phyloP scores from a whole-genome alignment of 1,140 invertebrate species.

The Calycopis cecrops region DNA sequence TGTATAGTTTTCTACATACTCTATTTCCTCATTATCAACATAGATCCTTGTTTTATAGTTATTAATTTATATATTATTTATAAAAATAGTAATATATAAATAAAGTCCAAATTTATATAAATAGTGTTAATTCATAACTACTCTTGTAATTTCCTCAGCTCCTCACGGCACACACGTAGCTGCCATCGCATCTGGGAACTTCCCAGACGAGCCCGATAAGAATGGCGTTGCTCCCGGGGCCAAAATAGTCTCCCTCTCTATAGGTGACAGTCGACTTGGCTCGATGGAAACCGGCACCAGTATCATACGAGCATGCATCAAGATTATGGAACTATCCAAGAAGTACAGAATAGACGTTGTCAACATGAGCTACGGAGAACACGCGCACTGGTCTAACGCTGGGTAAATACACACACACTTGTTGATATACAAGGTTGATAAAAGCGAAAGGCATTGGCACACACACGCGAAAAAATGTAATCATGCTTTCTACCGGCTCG shows the following conservation, averaged over 20 bases:
- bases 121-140: neutral
- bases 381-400: conserved; percentile 91
- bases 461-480: no score
- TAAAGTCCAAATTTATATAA: no score
- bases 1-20: no score
- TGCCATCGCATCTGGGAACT: conserved; percentile 94
- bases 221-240: conserved; percentile 98
- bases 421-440: no score
- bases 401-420: conserved; percentile 83
- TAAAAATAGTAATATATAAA: no score
- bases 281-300: conserved; percentile 98
- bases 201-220: conserved; percentile 90
- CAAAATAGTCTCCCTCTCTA: conserved; percentile 94
- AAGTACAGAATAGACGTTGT: conserved; percentile 87
- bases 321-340: conserved; percentile 84
- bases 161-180: conserved; percentile 98
- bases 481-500: no score
- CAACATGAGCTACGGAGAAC: conserved; percentile 99
- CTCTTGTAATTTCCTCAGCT: conserved; percentile 75
- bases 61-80: no score
- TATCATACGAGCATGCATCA: conserved; percentile 92
- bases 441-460: no score
- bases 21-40: no score
- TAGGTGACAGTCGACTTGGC: conserved; percentile 90
- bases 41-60: no score